phyloP scores from a whole-genome alignment of 2,113 vertebrate genomes.

The Cricetomys ansorgei region DNA sequence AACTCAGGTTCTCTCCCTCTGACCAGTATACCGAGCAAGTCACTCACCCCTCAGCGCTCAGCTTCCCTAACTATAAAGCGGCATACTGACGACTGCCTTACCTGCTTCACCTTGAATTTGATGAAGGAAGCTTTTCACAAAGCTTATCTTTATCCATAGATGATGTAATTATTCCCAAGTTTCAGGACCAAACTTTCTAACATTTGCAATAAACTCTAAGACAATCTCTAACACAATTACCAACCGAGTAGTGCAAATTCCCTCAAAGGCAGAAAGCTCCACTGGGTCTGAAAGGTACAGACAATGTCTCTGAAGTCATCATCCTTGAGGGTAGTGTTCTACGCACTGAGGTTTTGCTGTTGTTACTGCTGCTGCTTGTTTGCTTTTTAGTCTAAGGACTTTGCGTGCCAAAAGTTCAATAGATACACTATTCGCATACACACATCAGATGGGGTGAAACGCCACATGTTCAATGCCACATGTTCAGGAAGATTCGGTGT shows the following conservation, averaged over 20 bases:
- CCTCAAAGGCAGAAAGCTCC: not conserved
- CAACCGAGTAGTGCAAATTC: not conserved
- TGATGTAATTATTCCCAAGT: not conserved
- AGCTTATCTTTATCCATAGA: not conserved
- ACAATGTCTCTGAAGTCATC: not conserved
- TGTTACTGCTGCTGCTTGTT: not conserved
- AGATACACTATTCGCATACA: not conserved
- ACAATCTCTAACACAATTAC: not conserved
- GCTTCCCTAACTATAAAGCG: not conserved
- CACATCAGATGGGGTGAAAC: accelerated
- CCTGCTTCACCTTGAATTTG: not conserved
- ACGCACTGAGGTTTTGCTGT: not conserved
- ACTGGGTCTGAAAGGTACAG: not conserved
- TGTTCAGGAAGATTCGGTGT: not conserved
- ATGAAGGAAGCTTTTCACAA: not conserved
- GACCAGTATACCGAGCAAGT: not conserved
- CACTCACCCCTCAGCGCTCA: not conserved
- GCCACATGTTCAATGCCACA: not conserved
- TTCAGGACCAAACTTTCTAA: not conserved
- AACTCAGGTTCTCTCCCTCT: no score
- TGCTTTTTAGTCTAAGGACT: not conserved
- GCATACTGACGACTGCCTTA: not conserved
- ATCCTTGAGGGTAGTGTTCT: no score
- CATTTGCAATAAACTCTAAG: not conserved
- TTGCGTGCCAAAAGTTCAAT: not conserved